Evolutionary conservation across 2,888 invertebrate genomes (phyloP).

Genomic region (Brenthis ino): DNA sequence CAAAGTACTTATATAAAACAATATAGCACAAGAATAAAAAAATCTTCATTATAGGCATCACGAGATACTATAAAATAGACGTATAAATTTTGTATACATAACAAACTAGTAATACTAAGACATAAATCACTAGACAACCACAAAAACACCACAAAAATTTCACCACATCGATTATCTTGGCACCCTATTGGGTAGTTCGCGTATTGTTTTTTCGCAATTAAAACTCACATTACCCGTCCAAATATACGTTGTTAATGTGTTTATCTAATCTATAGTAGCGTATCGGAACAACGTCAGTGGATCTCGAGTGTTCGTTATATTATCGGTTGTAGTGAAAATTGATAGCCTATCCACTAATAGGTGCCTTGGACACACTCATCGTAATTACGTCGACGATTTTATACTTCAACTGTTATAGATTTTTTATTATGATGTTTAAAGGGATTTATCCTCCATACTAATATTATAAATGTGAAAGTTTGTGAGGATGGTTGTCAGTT

Average conservation of each 20-base stretch:
- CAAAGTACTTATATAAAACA: background rate
- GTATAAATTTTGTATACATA: background rate
- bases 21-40: background rate
- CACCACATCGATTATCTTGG: constrained; percentile 12
- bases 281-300: constrained; percentile 31
- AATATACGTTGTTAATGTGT: constrained; percentile 19
- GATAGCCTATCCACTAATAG: constrained; percentile 20
- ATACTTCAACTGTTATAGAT: background rate
- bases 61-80: background rate
- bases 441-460: too few relatives aligned
- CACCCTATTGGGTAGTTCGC: background rate
- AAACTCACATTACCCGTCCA: constrained; percentile 20
- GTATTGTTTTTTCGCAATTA: constrained; percentile 25
- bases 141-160: background rate
- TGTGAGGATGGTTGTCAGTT: too few relatives aligned
- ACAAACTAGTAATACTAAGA: background rate
- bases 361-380: constrained; percentile 10
- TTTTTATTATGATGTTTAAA: too few relatives aligned
- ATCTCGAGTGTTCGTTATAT: constrained; percentile 27
- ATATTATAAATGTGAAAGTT: too few relatives aligned
- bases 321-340: constrained; percentile 27
- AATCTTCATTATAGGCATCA: background rate
- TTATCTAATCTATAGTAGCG: constrained; percentile 33
- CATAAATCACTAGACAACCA: background rate
- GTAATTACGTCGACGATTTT: background rate